phyloP scores from a whole-genome alignment of 2,888 invertebrate species.

The Pterobdella sp. region DNA sequence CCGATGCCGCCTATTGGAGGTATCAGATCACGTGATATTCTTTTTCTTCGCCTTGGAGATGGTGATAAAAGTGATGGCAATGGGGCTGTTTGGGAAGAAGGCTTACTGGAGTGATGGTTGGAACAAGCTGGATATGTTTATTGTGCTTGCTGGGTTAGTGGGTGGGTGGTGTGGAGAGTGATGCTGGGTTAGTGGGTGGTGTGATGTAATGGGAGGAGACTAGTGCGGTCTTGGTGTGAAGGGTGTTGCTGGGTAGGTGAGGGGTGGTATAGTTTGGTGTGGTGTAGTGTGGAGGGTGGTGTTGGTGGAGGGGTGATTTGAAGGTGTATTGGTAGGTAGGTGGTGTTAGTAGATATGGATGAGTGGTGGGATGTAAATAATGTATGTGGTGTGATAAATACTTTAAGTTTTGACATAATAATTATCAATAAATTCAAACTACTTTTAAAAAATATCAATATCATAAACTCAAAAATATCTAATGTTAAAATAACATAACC shows the following conservation, averaged over 20 bases:
- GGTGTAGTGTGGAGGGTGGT: background rate
- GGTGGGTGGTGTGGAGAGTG: background rate
- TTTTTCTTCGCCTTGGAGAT: constrained; percentile 95
- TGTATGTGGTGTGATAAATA: too few relatives aligned
- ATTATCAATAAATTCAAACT: too few relatives aligned
- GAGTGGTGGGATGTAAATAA: too few relatives aligned
- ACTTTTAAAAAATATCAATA: too few relatives aligned
- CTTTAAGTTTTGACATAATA: too few relatives aligned
- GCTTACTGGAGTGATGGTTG: constrained; percentile 95
- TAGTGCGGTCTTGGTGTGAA: background rate
- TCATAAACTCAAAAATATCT: too few relatives aligned
- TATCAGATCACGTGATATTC: constrained; percentile 96
- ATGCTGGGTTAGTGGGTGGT: background rate
- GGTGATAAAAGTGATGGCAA: constrained; percentile 95
- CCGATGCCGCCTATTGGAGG: constrained; percentile 59
- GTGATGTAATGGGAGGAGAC: background rate
- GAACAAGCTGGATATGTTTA: constrained; percentile 97
- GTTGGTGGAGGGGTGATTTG: too few relatives aligned
- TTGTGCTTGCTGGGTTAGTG: constrained; percentile 85
- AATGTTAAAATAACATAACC: too few relatives aligned
- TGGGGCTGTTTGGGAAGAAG: constrained; percentile 76
- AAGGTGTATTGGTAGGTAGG: too few relatives aligned
- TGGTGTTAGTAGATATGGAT: too few relatives aligned
- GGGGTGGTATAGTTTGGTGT: too few relatives aligned
- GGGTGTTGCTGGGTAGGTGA: background rate